Conservation (phyloP, 2,113 vertebrate genomes). For the Rhadina sibilatrix region DNA sequence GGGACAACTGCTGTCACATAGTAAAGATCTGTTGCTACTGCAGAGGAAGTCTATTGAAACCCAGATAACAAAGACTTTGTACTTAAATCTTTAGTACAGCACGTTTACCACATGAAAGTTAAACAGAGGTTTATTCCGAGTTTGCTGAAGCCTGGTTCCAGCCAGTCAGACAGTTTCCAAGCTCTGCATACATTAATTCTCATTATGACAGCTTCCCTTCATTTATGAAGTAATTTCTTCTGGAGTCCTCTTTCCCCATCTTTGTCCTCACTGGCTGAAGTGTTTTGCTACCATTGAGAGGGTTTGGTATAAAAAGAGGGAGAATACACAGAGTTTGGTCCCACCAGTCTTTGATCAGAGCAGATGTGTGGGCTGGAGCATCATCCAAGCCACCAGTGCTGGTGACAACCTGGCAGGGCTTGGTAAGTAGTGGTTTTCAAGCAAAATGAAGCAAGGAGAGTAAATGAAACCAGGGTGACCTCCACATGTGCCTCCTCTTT, state of each 20-base stretch:
- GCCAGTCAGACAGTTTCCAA: background rate
- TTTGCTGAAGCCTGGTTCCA: background rate
- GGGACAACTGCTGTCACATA: background rate
- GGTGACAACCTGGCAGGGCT: background rate
- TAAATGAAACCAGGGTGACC: background rate
- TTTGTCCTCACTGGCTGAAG: background rate
- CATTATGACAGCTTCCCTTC: background rate
- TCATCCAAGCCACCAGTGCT: background rate
- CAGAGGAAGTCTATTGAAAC: constrained; percentile 21
- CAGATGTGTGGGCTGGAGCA: background rate
- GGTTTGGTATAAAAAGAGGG: background rate
- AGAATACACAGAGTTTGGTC: background rate
- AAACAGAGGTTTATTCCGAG: background rate
- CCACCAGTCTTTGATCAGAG: background rate
- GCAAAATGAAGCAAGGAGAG: background rate
- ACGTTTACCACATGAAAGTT: background rate
- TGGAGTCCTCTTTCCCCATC: background rate
- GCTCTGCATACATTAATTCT: background rate
- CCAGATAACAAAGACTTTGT: background rate
- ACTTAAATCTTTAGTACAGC: background rate
- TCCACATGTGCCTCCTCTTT: rapidly evolving
- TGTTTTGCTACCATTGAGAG: background rate
- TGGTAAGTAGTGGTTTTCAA: background rate
- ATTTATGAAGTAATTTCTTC: background rate
- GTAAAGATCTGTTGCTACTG: background rate